Evolutionary conservation across 64 coral and sea anemone genomes (phyloP).

Genomic region (Montipora cactus): DNA sequence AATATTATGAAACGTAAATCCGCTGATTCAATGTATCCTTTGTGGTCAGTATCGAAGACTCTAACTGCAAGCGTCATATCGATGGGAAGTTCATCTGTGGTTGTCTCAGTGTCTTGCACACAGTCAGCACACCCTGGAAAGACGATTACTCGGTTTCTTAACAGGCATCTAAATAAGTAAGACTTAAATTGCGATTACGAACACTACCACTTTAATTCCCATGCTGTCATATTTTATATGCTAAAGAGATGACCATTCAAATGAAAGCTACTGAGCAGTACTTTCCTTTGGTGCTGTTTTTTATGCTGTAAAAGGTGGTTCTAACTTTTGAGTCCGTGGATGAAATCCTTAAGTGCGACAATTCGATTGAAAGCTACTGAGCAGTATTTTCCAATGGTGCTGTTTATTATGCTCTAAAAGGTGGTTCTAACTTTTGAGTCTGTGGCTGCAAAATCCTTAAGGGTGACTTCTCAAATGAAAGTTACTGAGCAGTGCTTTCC

Average conservation of each 20-base stretch:
- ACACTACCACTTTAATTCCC: no score
- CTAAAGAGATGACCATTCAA: background rate
- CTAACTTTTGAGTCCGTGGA: no score
- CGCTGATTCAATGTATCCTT: constrained; percentile 78
- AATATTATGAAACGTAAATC: constrained; percentile 69
- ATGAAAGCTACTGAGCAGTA: background rate
- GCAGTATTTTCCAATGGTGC: no score
- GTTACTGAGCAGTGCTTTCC: no score
- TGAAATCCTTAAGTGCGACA: background rate
- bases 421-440: no score
- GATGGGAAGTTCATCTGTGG: constrained; percentile 67
- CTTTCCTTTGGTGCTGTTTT: background rate
- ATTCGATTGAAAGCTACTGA: no score
- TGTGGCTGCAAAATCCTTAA: no score
- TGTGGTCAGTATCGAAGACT: constrained; percentile 84
- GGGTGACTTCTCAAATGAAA: no score
- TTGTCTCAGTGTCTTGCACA: constrained; percentile 67
- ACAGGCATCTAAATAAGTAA: background rate
- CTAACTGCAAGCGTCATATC: constrained; percentile 76
- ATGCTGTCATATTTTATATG: no score
- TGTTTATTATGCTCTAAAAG: no score
- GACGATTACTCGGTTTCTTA: constrained; percentile 13
- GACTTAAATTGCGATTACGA: no score
- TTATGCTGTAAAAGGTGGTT: background rate
- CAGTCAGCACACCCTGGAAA: constrained; percentile 78